Base-by-base conservation (phyloP, 1,140 invertebrate genomes). In the Thaumetopoea pityocampa region DNA sequence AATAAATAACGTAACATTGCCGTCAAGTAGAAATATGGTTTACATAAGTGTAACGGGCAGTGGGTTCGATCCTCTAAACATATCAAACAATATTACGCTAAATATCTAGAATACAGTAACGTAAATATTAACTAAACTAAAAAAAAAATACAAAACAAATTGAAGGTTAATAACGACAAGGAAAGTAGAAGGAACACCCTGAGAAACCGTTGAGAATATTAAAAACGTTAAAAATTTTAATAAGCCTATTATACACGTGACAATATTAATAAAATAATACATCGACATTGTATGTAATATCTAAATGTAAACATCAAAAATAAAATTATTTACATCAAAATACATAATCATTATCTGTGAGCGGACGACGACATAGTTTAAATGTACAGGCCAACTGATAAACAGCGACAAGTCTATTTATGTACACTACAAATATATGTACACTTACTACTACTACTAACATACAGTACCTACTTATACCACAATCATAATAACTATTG, bases 101-200 rank as follows among this genome's bases (percentile, higher is more conserved):
- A 18, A 22, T 16, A 20, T 15, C 23, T 50, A 38, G 24, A 43
- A 46, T 23, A 42, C 49, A n/a, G n/a, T n/a, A n/a, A 57, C 47
- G 64, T 51, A 54, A 56, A 66, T 59, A 62, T 55, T 64, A 61
- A 66, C 65, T 71, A 61, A 71, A 73, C 55, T 67, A 69, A 76
- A 69, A 72, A 32, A 68, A 72, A 46, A 46, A 66, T 44, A 56
- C 27, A 54, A 70, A 69, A 55, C 51, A 51, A 54, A 59, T 12
- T 23, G 34, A 50, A 33, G 43, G 37, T 48, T 54, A 52, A 41
- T 18, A 26, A 56, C 8, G 5, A 18, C 16, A 4, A 26, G 14
- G 17, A 36, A 17, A 10, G 8, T 23, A n/a, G n/a, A 53, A 46
- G 17, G 32, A 37, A 30, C 16, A 45, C 40, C 9, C 18, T 29